A percentile compares a stretch with the other conserved stretches of the same genome.
Conservation (phyloP, 2,888 invertebrate species). For the Galerucella calmariensis region DNA sequence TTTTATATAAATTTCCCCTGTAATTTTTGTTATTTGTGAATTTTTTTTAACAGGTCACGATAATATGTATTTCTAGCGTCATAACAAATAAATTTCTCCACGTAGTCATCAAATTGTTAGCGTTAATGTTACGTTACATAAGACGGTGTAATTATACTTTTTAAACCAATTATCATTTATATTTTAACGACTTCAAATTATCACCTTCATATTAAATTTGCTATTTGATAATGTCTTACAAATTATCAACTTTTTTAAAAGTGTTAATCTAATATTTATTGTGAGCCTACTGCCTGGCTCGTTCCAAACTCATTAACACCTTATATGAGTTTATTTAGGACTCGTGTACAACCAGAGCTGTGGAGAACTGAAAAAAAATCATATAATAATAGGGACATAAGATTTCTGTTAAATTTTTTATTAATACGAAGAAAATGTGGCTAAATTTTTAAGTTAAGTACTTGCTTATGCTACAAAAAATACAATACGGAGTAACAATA, state of each 20-base stretch:
- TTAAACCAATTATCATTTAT: not conserved
- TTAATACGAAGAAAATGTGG: too few species aligned
- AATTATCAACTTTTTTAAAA: conserved; percentile 13
- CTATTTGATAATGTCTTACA: not conserved
- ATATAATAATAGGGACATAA: not conserved
- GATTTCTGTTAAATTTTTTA: not conserved
- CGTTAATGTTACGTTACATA: not conserved
- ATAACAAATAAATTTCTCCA: not conserved
- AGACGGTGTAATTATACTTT: not conserved
- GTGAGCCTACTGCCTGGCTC: conserved; percentile 4
- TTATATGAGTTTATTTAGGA: conserved; percentile 11
- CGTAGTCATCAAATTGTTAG: too few species aligned
- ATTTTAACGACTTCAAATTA: not conserved
- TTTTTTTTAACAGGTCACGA: not conserved
- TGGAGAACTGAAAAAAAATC: not conserved
- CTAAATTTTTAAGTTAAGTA: too few species aligned
- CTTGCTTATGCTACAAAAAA: too few species aligned
- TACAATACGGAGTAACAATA: too few species aligned
- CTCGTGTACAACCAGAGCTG: conserved; percentile 8
- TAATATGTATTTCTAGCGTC: not conserved
- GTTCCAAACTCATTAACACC: conserved; percentile 12
- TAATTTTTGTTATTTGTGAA: not conserved
- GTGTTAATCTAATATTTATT: conserved; percentile 9
- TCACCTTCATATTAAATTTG: not conserved
- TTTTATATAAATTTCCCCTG: not conserved